Evolutionary conservation across 2,113 vertebrate genomes (phyloP).

Genomic region (Cromileptes altivelis): DNA sequence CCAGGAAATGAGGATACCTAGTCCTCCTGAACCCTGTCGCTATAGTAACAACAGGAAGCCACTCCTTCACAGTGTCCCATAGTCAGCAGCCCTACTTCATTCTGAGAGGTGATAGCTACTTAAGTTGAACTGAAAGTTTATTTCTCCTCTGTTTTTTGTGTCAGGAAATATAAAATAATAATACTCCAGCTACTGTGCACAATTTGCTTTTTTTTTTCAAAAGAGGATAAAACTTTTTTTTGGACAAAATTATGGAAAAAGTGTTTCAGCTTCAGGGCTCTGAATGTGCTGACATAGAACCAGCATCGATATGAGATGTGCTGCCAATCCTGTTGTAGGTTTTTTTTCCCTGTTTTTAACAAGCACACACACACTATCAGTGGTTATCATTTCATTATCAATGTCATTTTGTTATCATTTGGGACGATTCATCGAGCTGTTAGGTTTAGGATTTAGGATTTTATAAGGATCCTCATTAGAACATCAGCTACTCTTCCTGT

Average conservation of each 20-base stretch:
- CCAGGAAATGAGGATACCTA: conserved; percentile 40
- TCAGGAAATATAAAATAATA: not conserved
- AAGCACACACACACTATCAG: not conserved
- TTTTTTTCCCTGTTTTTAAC: not conserved
- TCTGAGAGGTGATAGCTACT: conserved; percentile 37
- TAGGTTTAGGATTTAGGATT: not conserved
- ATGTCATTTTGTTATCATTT: not conserved
- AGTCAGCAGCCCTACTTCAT: not conserved
- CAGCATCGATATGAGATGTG: not conserved
- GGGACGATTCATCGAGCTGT: not conserved
- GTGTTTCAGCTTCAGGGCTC: not conserved
- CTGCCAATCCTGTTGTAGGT: not conserved
- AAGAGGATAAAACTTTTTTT: not conserved
- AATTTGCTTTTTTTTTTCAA: not conserved
- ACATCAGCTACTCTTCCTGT: no score
- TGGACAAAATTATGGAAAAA: not conserved
- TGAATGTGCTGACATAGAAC: not conserved
- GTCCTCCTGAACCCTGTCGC: conserved; percentile 29
- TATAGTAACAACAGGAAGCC: conserved; percentile 54
- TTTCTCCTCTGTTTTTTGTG: not conserved
- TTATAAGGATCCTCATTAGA: no score
- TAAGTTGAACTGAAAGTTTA: not conserved
- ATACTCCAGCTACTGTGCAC: not conserved
- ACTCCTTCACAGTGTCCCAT: conserved; percentile 9
- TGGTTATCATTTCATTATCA: not conserved